Evolutionary conservation across 2,113 vertebrate genomes (phyloP), one percentile per base, ranked within the genome.

Genomic region (Aptenodytes forsteri): DNA sequence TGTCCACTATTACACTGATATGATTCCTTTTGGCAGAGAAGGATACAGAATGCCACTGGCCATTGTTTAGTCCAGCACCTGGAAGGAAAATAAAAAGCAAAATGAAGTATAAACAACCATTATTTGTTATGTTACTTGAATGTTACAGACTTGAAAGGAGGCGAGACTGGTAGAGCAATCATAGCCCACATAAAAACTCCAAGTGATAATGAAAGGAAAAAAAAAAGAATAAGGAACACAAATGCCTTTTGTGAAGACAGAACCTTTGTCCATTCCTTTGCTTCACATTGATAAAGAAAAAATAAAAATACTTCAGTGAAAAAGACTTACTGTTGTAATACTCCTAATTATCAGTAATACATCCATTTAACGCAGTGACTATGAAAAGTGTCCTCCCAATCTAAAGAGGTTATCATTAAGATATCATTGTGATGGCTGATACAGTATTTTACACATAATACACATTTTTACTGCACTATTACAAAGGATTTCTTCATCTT

Each of bases 11-110:
- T 94, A 99, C 13, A 86, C 73, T 98, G 83, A 99, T 81, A 76
- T 97, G 99, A 79, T 97, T 99, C 92, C 94, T 98, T 93, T 97
- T 98, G 83, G 97, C 97, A 86, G 89, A 98, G 46, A 99, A 95
- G 40, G 98, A 98, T 89, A 99, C 80, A 5, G 98, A 98, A 98
- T 99, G 99, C 99, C 99, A 99, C 92, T 99, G 99, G 6, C 99
- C 99, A 2, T 99, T 99, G 83, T 98, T 99, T 93, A 99, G 97
- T 78, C 93, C 97, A 54, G 91, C 83, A 93, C 99, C 99, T 99
- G 89, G 11, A 64, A 94, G 29, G 36, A 70, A 94, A 93, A 83
- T 12, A 85, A 83, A 73, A 13, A 62, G 6, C 2, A 40, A 81
- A 77, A 72, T 26, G 13, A 64, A 83, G 18, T 29, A 34, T 21